These are phyloP conservation scores for Copsychus sechellarum DNA, from an alignment of 2,113 vertebrate species.

Conservation along the genomic window DNA sequence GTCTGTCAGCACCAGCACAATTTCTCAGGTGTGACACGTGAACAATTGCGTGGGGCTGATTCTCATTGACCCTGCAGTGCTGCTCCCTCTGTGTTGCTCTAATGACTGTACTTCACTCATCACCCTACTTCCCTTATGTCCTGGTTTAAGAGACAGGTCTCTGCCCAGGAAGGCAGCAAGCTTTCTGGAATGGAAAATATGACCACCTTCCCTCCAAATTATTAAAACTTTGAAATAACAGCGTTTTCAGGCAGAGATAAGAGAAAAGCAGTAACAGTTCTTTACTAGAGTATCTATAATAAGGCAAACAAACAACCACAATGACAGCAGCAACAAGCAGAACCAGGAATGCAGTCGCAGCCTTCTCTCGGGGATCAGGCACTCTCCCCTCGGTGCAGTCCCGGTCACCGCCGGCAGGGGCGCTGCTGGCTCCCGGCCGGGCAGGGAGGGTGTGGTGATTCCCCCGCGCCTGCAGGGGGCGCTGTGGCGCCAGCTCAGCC, in stretches of 20 bases:
- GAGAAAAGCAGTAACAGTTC: background rate
- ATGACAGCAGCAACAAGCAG: too few relatives aligned
- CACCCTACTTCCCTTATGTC: background rate
- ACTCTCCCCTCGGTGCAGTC: background rate
- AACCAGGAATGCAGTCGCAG: accelerated
- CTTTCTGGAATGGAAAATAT: background rate
- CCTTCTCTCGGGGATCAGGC: accelerated
- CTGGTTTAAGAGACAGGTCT: background rate
- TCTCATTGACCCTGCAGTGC: background rate
- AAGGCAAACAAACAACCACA: background rate
- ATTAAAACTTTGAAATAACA: too few relatives aligned
- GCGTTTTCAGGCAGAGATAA: background rate
- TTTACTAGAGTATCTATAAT: background rate
- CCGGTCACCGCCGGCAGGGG: background rate
- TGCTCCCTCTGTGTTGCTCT: background rate
- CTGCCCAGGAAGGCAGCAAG: background rate
- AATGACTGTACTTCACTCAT: background rate
- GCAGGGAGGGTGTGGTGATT: accelerated
- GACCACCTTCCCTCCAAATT: background rate
- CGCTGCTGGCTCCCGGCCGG: background rate
- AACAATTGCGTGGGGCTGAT: background rate
- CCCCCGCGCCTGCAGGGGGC: background rate
- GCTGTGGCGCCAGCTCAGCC: background rate
- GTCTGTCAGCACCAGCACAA: background rate
- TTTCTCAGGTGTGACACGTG: background rate